A percentile compares a stretch with the other conserved stretches of the same genome.
Conservation (phyloP, 2,113 vertebrate species). For the Oryzias javanicus region DNA sequence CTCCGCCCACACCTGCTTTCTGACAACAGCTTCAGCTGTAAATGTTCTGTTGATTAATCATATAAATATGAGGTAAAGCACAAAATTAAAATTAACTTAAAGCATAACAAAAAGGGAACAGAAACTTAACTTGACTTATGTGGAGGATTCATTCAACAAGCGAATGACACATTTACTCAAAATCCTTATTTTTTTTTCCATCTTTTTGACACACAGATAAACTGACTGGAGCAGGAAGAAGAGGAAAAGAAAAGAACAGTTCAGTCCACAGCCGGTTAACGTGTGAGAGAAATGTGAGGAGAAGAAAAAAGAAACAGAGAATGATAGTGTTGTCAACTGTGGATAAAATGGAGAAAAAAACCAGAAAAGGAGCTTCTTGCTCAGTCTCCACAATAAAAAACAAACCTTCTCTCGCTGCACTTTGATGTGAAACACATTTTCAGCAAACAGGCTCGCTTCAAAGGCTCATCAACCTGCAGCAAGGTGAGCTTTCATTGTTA, state of each 20-base stretch:
- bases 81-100: too few relatives aligned
- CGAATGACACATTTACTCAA: too few relatives aligned
- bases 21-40: too few relatives aligned
- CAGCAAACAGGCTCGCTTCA: conserved; percentile 24
- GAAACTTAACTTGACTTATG: too few relatives aligned
- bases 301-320: background rate
- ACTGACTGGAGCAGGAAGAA: background rate
- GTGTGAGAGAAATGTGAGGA: background rate
- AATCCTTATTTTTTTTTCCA: too few relatives aligned
- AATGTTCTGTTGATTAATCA: too few relatives aligned
- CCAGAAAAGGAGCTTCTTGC: background rate
- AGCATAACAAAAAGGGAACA: too few relatives aligned
- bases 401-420: background rate
- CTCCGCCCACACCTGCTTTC: too few relatives aligned
- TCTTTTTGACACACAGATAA: background rate
- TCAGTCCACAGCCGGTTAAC: background rate
- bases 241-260: background rate
- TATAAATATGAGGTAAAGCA: too few relatives aligned
- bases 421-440: conserved; percentile 20
- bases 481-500: conserved; percentile 11
- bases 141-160: too few relatives aligned
- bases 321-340: background rate
- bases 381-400: background rate
- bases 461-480: conserved; percentile 12
- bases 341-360: background rate